Base-by-base conservation (phyloP, 2,113 vertebrate species). In the Callionymus lyra region DNA sequence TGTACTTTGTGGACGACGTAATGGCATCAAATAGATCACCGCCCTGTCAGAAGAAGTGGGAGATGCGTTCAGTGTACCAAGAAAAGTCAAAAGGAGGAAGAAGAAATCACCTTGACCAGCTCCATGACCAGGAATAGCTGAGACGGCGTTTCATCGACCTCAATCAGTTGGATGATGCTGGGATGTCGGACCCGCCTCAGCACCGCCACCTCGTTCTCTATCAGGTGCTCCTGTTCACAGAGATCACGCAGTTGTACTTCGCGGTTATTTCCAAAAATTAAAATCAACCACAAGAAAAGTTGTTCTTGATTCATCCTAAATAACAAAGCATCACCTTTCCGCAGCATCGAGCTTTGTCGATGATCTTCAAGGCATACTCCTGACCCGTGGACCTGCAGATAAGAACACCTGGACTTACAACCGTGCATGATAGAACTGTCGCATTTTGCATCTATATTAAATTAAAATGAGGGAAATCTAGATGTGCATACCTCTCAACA, bases 121-220 rank as follows among this genome's bases (percentile, higher is more conserved):
- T 99, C 95, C 95, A 99, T 99, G 73, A 99, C 93, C 59, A 99
- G 76, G 37, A 92, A 99, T 14, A 99, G 92, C 53, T 99, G 93
- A 1, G 86, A 56, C 0, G 90, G 71, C 0, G 94, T 98, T 49
- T 99, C 93, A 68, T 97, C 91, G 68, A 98, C 95, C 69, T 98
- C 95, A 0, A 98, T 84, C 11, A 99, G 64, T 89, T 97, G 88
- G 68, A 99, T 98, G 76, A 99, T 99, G 67, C 96, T 98, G 0
- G 95, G 94, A 47, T 99, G 95, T 34, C 89, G 90, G 46, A 99
- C 93, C 16, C 74, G 76, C 15, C 92, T 86, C 64, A 99, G 79
- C 31, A 99, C 93, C 0, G 91, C 89, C 58, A 99, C 95, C 58
- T 99, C 95, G 2, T 97, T 99, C 67, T 95, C 94, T 43, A 99